Percentiles rank a stretch among this genome's conserved stretches.
phyloP scores from a whole-genome alignment of 2,797 vertebrate species.

The Coregonus ussuriensis region DNA sequence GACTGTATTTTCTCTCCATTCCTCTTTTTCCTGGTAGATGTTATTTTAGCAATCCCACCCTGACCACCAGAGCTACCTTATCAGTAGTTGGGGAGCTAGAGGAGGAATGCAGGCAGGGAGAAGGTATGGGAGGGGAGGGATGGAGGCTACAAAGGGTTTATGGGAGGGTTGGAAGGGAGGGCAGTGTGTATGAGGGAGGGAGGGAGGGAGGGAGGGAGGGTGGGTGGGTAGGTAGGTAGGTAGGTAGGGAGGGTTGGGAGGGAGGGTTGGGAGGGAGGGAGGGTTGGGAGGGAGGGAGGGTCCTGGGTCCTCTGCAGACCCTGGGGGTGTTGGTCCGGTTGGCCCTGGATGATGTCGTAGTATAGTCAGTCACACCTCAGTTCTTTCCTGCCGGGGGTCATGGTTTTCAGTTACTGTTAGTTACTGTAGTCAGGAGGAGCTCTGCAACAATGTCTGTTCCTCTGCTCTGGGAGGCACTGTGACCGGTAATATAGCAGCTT shows the following conservation, averaged over 20 bases:
- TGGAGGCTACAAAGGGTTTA: neutral
- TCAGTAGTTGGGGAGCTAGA: slow-evolving; percentile 30
- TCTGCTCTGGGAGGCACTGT: neutral
- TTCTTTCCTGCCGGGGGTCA: neutral
- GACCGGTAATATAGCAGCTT: too few species aligned
- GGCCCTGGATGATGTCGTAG: slow-evolving; percentile 13
- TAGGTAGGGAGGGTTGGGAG: neutral
- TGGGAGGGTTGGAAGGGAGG: slow-evolving; percentile 1
- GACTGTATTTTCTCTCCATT: neutral
- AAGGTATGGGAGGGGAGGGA: slow-evolving; percentile 23
- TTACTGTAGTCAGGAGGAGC: neutral
- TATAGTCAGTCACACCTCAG: neutral
- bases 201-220: neutral
- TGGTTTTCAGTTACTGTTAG: slow-evolving; percentile 8
- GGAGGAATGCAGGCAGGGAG: slow-evolving; percentile 42
- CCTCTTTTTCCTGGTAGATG: slow-evolving; percentile 12
- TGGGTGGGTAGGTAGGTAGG: too few species aligned
- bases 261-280: slow-evolving; percentile 9
- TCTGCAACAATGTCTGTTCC: neutral
- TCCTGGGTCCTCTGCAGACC: neutral
- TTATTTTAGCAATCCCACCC: slow-evolving; percentile 49
- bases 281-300: neutral
- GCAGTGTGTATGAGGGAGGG: slow-evolving; percentile 12
- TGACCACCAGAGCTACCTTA: slow-evolving; percentile 37
- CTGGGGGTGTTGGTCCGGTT: neutral